These are phyloP conservation scores for Caenorhabditis briggsae DNA, from an alignment of 1,140 invertebrate species.

Conservation along the genomic window DNA sequence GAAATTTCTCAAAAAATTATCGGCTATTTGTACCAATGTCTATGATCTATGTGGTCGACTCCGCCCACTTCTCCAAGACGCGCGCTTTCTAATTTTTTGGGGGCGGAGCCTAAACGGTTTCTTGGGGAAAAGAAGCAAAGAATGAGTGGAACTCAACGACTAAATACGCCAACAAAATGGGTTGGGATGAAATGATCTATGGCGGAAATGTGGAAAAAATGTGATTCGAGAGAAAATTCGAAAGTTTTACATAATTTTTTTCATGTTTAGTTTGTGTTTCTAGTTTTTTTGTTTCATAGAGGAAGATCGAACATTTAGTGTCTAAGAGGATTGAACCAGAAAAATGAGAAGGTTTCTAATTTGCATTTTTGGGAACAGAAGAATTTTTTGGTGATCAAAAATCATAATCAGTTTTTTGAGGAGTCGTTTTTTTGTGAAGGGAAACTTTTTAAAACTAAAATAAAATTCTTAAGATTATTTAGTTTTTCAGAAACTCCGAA, in stretches of 20 bases:
- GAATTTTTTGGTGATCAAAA: neutral
- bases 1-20: neutral
- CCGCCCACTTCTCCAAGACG: slow-evolving; percentile 5
- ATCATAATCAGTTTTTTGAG: neutral
- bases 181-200: neutral
- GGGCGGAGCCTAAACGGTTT: slow-evolving; percentile 31
- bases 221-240: neutral
- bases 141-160: slow-evolving; percentile 48
- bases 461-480: too few species aligned
- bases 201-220: neutral
- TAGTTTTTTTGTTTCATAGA: neutral
- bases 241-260: slow-evolving; percentile 1
- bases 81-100: neutral
- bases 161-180: slow-evolving; percentile 18
- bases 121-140: slow-evolving; percentile 20
- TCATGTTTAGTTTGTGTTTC: neutral
- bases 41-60: slow-evolving; percentile 42
- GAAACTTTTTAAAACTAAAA: too few species aligned
- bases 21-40: neutral
- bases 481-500: too few species aligned
- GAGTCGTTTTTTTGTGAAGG: too few species aligned
- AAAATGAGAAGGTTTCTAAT: neutral
- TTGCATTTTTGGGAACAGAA: neutral
- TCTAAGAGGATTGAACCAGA: neutral
- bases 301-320: slow-evolving; percentile 31